Evolutionary conservation across 2,888 invertebrate species (phyloP).

Genomic region (Plebejus argus): DNA sequence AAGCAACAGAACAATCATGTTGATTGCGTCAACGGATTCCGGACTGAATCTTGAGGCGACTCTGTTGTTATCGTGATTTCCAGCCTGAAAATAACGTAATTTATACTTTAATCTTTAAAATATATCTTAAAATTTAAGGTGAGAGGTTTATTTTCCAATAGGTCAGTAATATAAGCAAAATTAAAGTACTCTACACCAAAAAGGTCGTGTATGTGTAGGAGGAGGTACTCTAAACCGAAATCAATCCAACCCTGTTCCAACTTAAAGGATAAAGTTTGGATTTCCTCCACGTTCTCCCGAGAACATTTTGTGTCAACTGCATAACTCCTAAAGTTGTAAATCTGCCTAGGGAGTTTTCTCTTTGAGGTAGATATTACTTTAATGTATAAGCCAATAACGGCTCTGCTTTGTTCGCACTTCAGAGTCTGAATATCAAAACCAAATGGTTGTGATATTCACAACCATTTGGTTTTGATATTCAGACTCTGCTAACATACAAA

Average conservation of each 20-base stretch:
- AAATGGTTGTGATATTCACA: no score
- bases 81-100: constrained; percentile 73
- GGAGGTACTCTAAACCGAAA: neutral
- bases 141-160: no score
- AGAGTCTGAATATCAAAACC: neutral
- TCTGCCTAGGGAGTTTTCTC: constrained; percentile 9
- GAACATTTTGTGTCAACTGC: constrained; percentile 7
- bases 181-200: neutral
- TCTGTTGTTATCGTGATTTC: constrained; percentile 89
- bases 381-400: constrained; percentile 1
- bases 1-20: constrained; percentile 89
- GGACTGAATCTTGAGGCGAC: constrained; percentile 86
- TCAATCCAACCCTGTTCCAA: neutral
- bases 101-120: neutral
- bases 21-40: constrained; percentile 88
- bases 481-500: no score
- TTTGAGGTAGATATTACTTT: constrained; percentile 20
- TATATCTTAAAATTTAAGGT: neutral
- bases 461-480: no score
- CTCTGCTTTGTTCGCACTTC: neutral
- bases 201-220: neutral
- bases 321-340: constrained; percentile 11
- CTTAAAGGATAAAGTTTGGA: neutral
- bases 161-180: neutral
- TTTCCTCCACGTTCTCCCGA: neutral